Evolutionary conservation across 2,113 vertebrate genomes (phyloP), one percentile per base, ranked within the genome.

Genomic region (Ciconia stormi): DNA sequence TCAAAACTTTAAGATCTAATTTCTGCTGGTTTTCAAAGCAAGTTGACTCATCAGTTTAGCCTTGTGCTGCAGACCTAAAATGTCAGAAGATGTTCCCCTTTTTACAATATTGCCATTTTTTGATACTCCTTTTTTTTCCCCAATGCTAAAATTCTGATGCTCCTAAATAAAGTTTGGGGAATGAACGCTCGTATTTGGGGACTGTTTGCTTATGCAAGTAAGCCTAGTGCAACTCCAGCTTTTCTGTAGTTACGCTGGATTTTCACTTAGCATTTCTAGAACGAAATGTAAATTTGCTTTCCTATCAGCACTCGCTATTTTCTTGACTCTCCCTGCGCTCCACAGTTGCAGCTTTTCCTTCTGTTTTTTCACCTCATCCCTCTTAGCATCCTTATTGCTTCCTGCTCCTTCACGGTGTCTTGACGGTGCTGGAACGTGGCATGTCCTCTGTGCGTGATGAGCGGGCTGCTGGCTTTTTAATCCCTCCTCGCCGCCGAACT

Each of bases 131-230:
- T n/a, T 23, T 23, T 15, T 15, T 23, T 5, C 6, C 13, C 10
- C 7, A 36, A 13, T 7, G n/a, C 42, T 72, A 3, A 47, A 85
- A 46, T 58, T 63, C 46, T n/a, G 36, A 10, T 21, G 44, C 23
- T 22, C 23, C 49, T 34, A 20, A 13, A 15, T 38, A 42, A 47
- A 44, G 62, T 42, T 4, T 38, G 23, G 34, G 49, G 34, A 25
- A 13, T 44, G 32, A 67, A 26, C 3, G 0, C 29, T 50, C 1
- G 0, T 6, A 9, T 17, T 12, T n/a, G 10, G 27, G 49, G 10
- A 6, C 19, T 22, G 0, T 25, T 73, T 47, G 22, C 46, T n/a
- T 15, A 0, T 5, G 44, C 7, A 8, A 5, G 4, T 6, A 27
- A 22, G 26, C 34, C 40, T n/a, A 1, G 32, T 10, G 27, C 22